Base-by-base conservation (phyloP, 2,888 invertebrate genomes). In the Aphelenchoides bicaudatus region DNA sequence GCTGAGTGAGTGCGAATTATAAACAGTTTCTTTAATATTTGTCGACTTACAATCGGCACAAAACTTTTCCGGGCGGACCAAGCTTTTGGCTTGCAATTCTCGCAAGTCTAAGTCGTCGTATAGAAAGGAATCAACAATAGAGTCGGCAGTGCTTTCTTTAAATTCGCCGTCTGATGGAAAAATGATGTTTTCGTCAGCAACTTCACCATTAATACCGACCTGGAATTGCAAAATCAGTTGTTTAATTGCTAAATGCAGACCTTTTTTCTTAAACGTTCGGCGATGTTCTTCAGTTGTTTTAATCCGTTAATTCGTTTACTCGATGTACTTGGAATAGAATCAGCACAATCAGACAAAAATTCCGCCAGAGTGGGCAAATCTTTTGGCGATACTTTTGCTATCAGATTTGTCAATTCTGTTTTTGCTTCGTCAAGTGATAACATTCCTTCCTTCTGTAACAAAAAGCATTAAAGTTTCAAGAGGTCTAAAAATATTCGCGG, bases 61-160 rank as follows among this genome's bases (percentile, higher is more conserved):
- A 72, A 83, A 85, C 62, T 82, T 80, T 59, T 82, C 79, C 25
- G 53, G 78, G 6, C 59, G 62, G 37, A 85, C 60, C 64, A 80
- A 74, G 27, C 83, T 84, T 23, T 81, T 79, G 39, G 83, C 82
- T 37, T 81, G 82, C n/a, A 85, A 74, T n/a, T 81, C 77, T 50
- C 86, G 85, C 10, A 87, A 80, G 61, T 84, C 83, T 16, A 84
- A 83, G 61, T 87, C 86, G 67, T 86, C 85, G 81, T 86, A 87
- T 0, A 88, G 81, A 74, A 88, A 88, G 39, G 85, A 86, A 80
- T 88, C 88, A 0, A 88, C 55, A 8, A 59, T 61, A 21, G 53
- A 55, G 10, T 61, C 31, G 16, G 48, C 25, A 10, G 16, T 31
- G 39, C 61, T 60, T n/a, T 61, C 61, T 23, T 48, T 39, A 38